Conservation (phyloP, 1,140 invertebrate genomes). For the Drosophila miranda region DNA sequence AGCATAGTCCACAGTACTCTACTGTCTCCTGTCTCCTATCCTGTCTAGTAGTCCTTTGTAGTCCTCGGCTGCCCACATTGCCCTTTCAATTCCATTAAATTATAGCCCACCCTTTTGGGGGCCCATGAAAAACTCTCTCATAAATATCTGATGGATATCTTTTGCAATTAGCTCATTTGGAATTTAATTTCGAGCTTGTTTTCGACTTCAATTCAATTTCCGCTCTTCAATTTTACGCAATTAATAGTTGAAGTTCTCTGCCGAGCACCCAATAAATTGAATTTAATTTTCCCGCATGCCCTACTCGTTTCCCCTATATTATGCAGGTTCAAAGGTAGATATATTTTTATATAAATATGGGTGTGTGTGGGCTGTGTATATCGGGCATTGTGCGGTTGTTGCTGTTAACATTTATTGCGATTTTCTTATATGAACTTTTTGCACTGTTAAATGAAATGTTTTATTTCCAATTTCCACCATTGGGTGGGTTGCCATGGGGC, state of each 20-base stretch:
- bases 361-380: background rate
- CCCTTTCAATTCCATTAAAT: too few species aligned
- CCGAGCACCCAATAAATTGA: slow-evolving; percentile 47
- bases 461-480: slow-evolving; percentile 35
- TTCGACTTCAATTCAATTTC: slow-evolving; percentile 45
- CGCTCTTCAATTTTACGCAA: slow-evolving; percentile 49
- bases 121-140: background rate
- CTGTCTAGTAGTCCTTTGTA: too few species aligned
- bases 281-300: slow-evolving; percentile 39
- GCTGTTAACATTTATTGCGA: slow-evolving; percentile 45
- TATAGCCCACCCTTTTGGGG: too few species aligned
- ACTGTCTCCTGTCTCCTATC: too few species aligned
- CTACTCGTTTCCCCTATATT: too few species aligned
- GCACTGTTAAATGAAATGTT: slow-evolving; percentile 46
- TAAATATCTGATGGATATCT: slow-evolving; percentile 24
- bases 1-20: too few species aligned
- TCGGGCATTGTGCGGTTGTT: slow-evolving; percentile 38
- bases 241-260: slow-evolving; percentile 35
- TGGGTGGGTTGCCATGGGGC: background rate
- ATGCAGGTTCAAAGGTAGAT: slow-evolving; percentile 19
- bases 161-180: slow-evolving; percentile 33
- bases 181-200: slow-evolving; percentile 30
- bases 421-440: slow-evolving; percentile 30
- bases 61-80: too few species aligned
- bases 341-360: slow-evolving; percentile 1